Base-by-base conservation (phyloP, 2,888 invertebrate species). In the Mimumesa dahlbomi region DNA sequence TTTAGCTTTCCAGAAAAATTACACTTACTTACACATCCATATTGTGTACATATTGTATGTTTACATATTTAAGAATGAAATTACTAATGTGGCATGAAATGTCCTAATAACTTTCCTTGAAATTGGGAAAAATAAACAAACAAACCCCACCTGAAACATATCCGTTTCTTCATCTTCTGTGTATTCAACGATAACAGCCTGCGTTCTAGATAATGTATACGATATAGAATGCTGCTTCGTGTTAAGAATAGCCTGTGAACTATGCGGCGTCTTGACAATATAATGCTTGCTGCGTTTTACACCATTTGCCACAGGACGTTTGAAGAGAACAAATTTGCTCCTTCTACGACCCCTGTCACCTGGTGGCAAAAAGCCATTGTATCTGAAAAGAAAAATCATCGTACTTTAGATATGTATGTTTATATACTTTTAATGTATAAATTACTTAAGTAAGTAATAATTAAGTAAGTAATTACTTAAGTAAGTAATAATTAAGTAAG, bases 81-180 rank as follows among this genome's bases (percentile, higher is more conserved):
- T n/a, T n/a, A n/a, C n/a, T n/a, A n/a, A n/a, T n/a, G n/a, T n/a
- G n/a, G n/a, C n/a, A n/a, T n/a, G n/a, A n/a, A n/a, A n/a, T n/a
- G n/a, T n/a, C n/a, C n/a, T n/a, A n/a, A n/a, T n/a, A n/a, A n/a
- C n/a, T n/a, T n/a, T n/a, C n/a, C n/a, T n/a, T n/a, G n/a, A n/a
- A n/a, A n/a, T n/a, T n/a, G n/a, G n/a, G n/a, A n/a, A n/a, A n/a
- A n/a, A n/a, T n/a, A n/a, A n/a, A n/a, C n/a, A n/a, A n/a, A n/a
- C n/a, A n/a, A n/a, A n/a, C n/a, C n/a, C n/a, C 88, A 98, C 98
- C 94, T 99, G 99, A 91, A 99, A 99, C 99, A 99, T 99, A 91
- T 99, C 99, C 59, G 98, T 98, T 88, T 97, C 95, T 65, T 95
- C 93, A 91, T 99, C 99, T 87, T 94, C 95, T 84, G 95, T 96